These are phyloP conservation scores for Melanotaenia duboulayi DNA, from an alignment of 2,113 vertebrate genomes.

Conservation along the genomic window DNA sequence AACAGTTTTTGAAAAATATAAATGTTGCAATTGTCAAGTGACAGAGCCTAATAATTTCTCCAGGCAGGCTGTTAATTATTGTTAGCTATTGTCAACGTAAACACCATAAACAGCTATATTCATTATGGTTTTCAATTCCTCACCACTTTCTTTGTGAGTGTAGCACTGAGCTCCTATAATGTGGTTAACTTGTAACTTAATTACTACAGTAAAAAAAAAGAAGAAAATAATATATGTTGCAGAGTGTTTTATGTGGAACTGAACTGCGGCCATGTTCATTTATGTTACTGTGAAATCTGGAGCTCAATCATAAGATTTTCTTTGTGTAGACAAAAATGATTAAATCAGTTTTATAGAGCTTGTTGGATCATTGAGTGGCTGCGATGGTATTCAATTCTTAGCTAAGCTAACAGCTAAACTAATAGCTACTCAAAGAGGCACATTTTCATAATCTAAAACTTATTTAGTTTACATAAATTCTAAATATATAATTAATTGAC, in stretches of 20 bases:
- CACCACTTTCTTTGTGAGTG: not conserved
- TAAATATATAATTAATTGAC: too few relatives aligned
- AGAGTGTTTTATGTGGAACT: too few relatives aligned
- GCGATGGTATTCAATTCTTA: too few relatives aligned
- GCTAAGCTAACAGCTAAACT: too few relatives aligned
- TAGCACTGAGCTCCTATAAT: not conserved
- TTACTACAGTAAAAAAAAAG: not conserved
- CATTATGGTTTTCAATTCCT: not conserved
- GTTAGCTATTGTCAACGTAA: conserved; percentile 1
- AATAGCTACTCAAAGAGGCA: too few relatives aligned
- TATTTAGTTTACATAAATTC: too few relatives aligned
- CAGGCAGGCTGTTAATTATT: not conserved
- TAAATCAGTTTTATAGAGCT: too few relatives aligned
- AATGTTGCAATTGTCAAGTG: not conserved
- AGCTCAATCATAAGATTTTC: not conserved
- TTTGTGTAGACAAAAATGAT: too few relatives aligned
- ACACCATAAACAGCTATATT: conserved; percentile 9
- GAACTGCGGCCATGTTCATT: too few relatives aligned
- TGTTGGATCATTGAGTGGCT: too few relatives aligned
- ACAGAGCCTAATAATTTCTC: not conserved
- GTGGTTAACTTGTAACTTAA: not conserved
- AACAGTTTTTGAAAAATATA: not conserved
- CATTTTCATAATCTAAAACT: too few relatives aligned
- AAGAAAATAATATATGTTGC: too few relatives aligned
- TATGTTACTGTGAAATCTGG: not conserved